Conservation (phyloP, 2,888 invertebrate genomes). For the Dynastes tityus region DNA sequence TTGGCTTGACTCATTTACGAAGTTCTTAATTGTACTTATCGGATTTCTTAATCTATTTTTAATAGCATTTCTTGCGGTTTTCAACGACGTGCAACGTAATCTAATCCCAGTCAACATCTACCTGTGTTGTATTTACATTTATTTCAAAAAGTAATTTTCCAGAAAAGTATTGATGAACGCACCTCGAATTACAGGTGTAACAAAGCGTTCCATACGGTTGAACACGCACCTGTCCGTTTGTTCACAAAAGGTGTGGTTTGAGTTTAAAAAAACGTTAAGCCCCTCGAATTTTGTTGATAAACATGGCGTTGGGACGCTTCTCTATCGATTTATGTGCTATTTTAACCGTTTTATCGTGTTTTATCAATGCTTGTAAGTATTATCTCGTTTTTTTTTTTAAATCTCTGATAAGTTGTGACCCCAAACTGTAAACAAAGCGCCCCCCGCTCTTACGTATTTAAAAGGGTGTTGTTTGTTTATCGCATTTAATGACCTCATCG, state of each 20-base stretch:
- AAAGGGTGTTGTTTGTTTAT: neutral
- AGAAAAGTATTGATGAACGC: slow-evolving; percentile 31
- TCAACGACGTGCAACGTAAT: neutral
- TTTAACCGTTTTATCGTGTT: slow-evolving; percentile 6
- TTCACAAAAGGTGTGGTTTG: slow-evolving; percentile 38
- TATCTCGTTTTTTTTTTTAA: neutral
- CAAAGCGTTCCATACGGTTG: slow-evolving; percentile 27
- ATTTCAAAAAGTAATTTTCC: no score
- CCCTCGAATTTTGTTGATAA: slow-evolving; percentile 23
- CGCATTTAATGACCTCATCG: neutral
- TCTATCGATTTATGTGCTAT: neutral
- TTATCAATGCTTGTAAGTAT: slow-evolving; percentile 22
- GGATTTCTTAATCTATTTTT: neutral
- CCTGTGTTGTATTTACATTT: no score
- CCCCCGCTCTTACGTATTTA: slow-evolving; percentile 9
- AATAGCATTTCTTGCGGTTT: neutral
- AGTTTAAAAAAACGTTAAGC: slow-evolving; percentile 40
- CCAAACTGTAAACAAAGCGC: neutral
- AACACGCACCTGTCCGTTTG: slow-evolving; percentile 42
- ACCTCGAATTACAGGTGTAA: slow-evolving; percentile 18
- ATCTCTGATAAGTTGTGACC: neutral
- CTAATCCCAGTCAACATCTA: neutral
- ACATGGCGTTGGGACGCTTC: slow-evolving; percentile 40
- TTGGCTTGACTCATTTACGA: slow-evolving; percentile 7
- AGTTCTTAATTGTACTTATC: neutral